Evolutionary conservation across 1,140 invertebrate genomes (phyloP).

Genomic region (Brachionus manjavacas): DNA sequence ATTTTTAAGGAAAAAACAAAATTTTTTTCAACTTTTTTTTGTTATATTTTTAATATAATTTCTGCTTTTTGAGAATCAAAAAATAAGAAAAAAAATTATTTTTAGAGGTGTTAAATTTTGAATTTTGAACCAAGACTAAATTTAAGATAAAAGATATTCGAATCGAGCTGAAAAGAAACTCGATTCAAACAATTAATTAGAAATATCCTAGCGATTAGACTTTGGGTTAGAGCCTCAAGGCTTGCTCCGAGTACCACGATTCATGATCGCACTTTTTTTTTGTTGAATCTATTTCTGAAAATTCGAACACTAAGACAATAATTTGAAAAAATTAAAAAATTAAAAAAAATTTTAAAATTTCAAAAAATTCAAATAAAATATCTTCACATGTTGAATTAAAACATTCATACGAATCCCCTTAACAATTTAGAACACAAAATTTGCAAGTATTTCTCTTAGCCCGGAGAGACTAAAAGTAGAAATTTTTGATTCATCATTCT

Average conservation of each 20-base stretch:
- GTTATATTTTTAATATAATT: slow-evolving; percentile 8
- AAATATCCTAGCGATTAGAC: neutral
- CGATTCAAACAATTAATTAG: neutral
- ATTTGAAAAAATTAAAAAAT: neutral
- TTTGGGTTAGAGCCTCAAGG: neutral
- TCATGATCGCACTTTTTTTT: neutral
- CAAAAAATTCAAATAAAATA: neutral
- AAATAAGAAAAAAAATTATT: neutral
- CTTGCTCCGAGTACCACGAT: neutral
- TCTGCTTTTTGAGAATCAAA: neutral
- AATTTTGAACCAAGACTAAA: neutral
- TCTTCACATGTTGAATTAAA: slow-evolving; percentile 16
- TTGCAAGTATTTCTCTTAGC: slow-evolving; percentile 5
- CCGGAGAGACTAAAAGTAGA: neutral
- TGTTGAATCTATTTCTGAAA: neutral
- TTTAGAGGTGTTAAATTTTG: neutral
- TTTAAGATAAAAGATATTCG: neutral
- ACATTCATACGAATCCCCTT: neutral
- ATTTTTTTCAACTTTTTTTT: neutral
- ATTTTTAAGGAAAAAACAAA: neutral
- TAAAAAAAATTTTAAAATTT: slow-evolving; percentile 1
- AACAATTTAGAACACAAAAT: neutral
- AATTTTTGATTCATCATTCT: slow-evolving; percentile 9
- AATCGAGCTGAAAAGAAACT: neutral
- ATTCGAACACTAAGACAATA: neutral